Percentiles rank a stretch among this genome's conserved stretches.
These are phyloP conservation scores for Rhinogobius similis DNA, from an alignment of 2,113 vertebrate genomes.

Conservation along the genomic window DNA sequence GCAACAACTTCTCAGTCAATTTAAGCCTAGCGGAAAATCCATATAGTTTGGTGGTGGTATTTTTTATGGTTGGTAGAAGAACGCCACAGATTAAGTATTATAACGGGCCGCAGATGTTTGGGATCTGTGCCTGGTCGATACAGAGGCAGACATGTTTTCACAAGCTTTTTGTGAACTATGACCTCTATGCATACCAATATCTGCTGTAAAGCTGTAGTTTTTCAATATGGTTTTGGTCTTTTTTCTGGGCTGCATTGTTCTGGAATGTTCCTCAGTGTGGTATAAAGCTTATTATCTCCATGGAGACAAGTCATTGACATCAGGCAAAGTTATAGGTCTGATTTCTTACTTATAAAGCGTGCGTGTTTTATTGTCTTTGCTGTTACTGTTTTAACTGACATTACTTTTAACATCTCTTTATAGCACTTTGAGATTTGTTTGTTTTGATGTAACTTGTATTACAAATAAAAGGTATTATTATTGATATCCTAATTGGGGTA, in stretches of 20 bases:
- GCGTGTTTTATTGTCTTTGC: too few relatives aligned
- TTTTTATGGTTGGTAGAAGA: conserved; percentile 66
- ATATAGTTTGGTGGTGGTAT: conserved; percentile 84
- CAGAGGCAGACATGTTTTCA: background rate
- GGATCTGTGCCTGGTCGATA: background rate
- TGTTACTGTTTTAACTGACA: too few relatives aligned
- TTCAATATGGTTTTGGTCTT: background rate
- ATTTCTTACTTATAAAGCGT: too few relatives aligned
- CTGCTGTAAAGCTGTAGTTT: background rate
- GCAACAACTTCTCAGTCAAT: conserved; percentile 96
- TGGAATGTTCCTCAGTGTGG: too few relatives aligned
- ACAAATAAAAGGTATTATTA: too few relatives aligned
- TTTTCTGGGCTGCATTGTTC: background rate
- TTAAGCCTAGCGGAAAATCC: conserved; percentile 86
- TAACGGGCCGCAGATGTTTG: conserved; percentile 15
- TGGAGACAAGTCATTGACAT: too few relatives aligned
- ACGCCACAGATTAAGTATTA: conserved; percentile 66
- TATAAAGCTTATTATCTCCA: too few relatives aligned
- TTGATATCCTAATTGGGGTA: too few relatives aligned
- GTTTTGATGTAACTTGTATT: too few relatives aligned
- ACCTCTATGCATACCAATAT: background rate
- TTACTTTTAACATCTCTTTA: too few relatives aligned
- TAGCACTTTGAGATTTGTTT: too few relatives aligned
- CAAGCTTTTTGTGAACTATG: background rate
- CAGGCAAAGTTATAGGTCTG: too few relatives aligned